Percentiles rank a stretch among this genome's conserved stretches.
Evolutionary conservation across 2,797 vertebrate genomes (phyloP).

Genomic region (Ambastaia sidthimunki): DNA sequence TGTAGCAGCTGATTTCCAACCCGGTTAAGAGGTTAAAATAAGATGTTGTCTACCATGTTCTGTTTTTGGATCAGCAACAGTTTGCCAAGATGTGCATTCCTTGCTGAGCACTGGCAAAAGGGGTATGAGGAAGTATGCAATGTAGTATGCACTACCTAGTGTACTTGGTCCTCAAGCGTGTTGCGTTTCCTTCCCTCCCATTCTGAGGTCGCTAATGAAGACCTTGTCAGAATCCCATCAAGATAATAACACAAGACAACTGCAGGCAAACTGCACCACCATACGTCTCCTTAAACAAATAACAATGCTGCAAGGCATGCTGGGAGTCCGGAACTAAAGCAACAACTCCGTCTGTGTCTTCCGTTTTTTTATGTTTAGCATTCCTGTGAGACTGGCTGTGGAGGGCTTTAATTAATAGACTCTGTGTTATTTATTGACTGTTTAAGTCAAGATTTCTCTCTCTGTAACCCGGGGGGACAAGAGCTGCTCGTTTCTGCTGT

Average conservation of each 20-base stretch:
- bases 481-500: conserved; percentile 63
- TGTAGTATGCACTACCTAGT: background rate
- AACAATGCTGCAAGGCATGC: conserved; percentile 36
- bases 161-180: background rate
- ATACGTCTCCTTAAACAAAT: conserved; percentile 6
- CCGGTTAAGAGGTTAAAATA: no score
- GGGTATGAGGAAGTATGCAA: background rate
- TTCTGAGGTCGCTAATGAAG: conserved; percentile 10
- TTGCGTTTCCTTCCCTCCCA: background rate
- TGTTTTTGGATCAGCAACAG: no score
- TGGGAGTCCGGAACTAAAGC: conserved; percentile 28
- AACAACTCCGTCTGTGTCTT: conserved; percentile 9
- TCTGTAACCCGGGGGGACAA: conserved; percentile 56
- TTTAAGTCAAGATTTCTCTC: conserved; percentile 32
- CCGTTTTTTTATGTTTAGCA: conserved; percentile 20
- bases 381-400: conserved; percentile 12
- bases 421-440: conserved; percentile 75
- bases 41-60: no score
- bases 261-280: conserved; percentile 24
- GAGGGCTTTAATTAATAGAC: conserved; percentile 39
- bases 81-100: no score
- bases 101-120: background rate
- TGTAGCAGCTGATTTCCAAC: no score
- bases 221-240: conserved; percentile 27
- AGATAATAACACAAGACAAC: conserved; percentile 36